Evolutionary conservation across 2,113 vertebrate genomes (phyloP).

Genomic region (Anguilla rostrata): DNA sequence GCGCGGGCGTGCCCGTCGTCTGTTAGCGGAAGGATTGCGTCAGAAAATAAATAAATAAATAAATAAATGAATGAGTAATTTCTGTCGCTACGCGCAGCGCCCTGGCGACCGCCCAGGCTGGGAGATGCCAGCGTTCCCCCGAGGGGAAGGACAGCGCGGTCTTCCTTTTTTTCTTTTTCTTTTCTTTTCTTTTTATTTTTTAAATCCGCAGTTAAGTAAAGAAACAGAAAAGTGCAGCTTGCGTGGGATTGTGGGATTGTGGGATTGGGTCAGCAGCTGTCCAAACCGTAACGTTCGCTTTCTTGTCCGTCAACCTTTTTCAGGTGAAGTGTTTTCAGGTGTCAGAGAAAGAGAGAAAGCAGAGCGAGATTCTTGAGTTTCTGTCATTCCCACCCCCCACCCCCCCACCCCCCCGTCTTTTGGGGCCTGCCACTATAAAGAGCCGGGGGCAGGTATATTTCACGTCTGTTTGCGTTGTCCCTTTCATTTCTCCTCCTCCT

Average conservation of each 20-base stretch:
- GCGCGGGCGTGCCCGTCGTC: neutral
- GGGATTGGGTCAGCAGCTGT: no score
- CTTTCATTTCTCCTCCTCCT: constrained; percentile 28
- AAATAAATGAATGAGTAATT: neutral
- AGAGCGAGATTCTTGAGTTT: constrained; percentile 46
- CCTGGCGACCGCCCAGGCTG: neutral
- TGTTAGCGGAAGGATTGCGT: neutral
- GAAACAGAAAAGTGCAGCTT: neutral
- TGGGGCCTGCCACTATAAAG: constrained; percentile 51
- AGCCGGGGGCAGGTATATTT: constrained; percentile 66
- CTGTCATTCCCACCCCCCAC: no score
- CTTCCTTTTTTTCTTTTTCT: neutral
- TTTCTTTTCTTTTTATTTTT: neutral
- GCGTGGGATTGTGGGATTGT: neutral
- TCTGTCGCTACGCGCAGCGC: neutral
- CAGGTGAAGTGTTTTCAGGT: neutral
- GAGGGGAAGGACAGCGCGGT: neutral
- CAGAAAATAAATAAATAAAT: neutral
- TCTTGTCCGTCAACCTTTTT: neutral
- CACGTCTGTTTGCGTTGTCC: constrained; percentile 48
- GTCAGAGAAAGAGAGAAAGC: neutral
- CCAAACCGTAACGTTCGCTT: no score
- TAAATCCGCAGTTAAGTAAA: neutral
- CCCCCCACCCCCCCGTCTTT: constrained; percentile 6
- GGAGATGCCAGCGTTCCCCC: neutral